Conservation (phyloP, 1,140 invertebrate genomes). For the Orchesella cincta region DNA sequence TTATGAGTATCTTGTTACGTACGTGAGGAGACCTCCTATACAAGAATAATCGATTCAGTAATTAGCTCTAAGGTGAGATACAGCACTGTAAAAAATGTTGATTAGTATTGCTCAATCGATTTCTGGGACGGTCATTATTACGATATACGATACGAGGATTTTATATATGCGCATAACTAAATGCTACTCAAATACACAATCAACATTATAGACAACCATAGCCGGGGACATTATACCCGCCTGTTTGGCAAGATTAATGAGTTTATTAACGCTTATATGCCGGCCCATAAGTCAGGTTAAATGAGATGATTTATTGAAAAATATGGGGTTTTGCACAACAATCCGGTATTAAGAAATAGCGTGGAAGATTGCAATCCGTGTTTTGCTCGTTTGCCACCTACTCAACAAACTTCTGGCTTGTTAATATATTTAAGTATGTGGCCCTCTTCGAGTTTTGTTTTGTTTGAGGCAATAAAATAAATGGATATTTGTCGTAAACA, state of each 20-base stretch:
- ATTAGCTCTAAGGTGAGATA: background rate
- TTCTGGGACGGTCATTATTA: background rate
- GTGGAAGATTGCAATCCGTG: too few species aligned
- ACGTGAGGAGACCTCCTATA: background rate
- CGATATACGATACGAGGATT: background rate
- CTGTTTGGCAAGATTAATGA: conserved; percentile 10
- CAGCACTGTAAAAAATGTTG: background rate
- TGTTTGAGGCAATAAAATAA: too few species aligned
- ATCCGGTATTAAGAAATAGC: too few species aligned
- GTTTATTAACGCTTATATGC: conserved; percentile 2
- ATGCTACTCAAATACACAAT: background rate
- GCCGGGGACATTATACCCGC: background rate
- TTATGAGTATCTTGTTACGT: background rate
- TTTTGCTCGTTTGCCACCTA: too few species aligned
- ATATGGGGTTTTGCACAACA: too few species aligned
- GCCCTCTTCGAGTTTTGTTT: too few species aligned
- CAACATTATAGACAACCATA: background rate
- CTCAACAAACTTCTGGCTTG: too few species aligned
- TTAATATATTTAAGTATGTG: too few species aligned
- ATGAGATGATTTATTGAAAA: conserved; percentile 6
- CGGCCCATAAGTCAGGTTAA: background rate
- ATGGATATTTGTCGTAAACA: too few species aligned
- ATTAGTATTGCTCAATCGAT: conserved; percentile 24
- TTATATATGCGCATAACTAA: background rate
- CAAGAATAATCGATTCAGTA: background rate